phyloP scores from a whole-genome alignment of 2,113 vertebrate genomes.

The Pionites leucogaster region DNA sequence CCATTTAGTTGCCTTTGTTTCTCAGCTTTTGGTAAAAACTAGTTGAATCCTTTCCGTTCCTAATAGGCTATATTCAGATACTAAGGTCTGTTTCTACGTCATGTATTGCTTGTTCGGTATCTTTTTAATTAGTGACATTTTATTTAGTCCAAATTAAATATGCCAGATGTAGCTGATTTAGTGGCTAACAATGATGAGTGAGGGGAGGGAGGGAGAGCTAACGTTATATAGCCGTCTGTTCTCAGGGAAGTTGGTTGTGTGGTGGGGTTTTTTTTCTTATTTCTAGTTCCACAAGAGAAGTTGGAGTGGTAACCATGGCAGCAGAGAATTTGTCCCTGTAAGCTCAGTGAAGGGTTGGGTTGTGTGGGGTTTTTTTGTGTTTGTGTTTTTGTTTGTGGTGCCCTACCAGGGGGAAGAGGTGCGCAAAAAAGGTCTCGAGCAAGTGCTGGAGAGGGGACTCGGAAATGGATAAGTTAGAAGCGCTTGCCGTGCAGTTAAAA shows the following conservation, averaged over 20 bases:
- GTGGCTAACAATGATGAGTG: conserved; percentile 50
- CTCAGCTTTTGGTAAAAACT: conserved; percentile 11
- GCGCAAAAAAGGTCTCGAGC: background rate
- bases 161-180: conserved; percentile 46
- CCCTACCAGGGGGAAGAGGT: background rate
- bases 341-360: conserved; percentile 16
- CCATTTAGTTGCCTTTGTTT: conserved; percentile 24
- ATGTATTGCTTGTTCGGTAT: background rate
- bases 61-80: background rate
- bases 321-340: conserved; percentile 45
- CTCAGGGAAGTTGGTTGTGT: conserved; percentile 23
- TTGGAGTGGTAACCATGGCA: conserved; percentile 47
- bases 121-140: conserved; percentile 56
- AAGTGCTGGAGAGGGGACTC: background rate
- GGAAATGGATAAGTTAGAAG: background rate
- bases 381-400: conserved; percentile 8
- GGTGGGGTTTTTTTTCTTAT: background rate
- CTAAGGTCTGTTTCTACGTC: background rate
- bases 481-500: background rate
- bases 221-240: conserved; percentile 53
- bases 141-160: conserved; percentile 47
- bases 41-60: background rate
- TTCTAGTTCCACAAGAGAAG: conserved; percentile 37
- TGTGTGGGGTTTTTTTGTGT: background rate
- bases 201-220: conserved; percentile 10